Evolutionary conservation across 2,888 invertebrate genomes (phyloP).

Genomic region (Dilophus febrilis): DNA sequence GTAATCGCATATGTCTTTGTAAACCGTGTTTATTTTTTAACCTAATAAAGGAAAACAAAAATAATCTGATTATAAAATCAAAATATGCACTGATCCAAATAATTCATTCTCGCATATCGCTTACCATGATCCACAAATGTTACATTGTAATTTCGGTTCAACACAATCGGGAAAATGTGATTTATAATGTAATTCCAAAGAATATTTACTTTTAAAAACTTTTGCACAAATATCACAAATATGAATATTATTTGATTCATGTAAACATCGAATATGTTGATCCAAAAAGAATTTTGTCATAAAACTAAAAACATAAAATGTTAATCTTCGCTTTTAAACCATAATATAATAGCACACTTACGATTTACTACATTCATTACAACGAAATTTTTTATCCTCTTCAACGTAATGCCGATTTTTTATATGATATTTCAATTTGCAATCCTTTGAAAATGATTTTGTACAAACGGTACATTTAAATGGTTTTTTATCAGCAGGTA

Average conservation of each 20-base stretch:
- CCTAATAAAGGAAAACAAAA: no score
- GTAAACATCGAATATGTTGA: conserved; percentile 1
- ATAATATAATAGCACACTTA: conserved; percentile 17
- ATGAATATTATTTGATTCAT: background rate
- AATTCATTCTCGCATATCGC: no score
- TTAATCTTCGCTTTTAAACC: conserved; percentile 20
- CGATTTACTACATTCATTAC: conserved; percentile 19
- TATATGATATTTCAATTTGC: conserved; percentile 23
- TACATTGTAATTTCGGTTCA: conserved; percentile 23
- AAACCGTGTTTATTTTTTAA: no score
- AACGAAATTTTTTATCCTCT: conserved; percentile 12
- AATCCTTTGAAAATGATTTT: conserved; percentile 21
- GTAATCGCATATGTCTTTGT: no score
- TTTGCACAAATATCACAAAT: conserved; percentile 5
- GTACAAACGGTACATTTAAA: conserved; percentile 1
- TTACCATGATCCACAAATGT: conserved; percentile 24
- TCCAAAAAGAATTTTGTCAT: background rate
- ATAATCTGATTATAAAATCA: no score
- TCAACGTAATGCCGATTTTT: background rate
- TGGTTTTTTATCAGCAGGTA: no score
- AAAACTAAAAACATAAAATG: background rate
- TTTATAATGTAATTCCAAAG: conserved; percentile 24
- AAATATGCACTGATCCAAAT: no score
- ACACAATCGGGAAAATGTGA: conserved; percentile 19
- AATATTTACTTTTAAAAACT: conserved; percentile 9